These are phyloP conservation scores for Tenebrosternarchus preto DNA, from an alignment of 2,113 vertebrate genomes.

Conservation along the genomic window DNA sequence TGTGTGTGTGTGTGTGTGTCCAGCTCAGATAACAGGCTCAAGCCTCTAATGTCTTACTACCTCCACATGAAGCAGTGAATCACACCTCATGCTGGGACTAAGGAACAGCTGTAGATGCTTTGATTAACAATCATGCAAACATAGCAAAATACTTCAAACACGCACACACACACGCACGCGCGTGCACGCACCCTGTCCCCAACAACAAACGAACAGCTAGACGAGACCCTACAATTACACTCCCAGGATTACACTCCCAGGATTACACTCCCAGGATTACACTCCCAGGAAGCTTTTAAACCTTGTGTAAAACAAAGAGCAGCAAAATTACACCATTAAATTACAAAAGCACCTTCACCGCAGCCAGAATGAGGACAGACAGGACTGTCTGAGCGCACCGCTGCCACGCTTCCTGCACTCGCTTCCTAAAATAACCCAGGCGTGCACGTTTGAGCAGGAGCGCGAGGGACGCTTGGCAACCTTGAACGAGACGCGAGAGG, in stretches of 20 bases:
- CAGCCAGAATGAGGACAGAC: neutral
- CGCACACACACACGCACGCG: too few species aligned
- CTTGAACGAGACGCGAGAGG: conserved; percentile 56
- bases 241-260: too few species aligned
- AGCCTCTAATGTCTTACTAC: conserved; percentile 50
- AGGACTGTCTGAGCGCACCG: neutral
- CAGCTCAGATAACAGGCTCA: conserved; percentile 35
- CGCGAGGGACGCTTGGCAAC: conserved; percentile 54
- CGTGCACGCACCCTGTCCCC: too few species aligned
- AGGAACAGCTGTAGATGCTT: conserved; percentile 32
- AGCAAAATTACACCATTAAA: too few species aligned
- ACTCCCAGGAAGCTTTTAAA: too few species aligned
- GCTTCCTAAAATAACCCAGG: conserved; percentile 54
- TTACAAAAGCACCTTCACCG: too few species aligned
- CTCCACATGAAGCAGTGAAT: conserved; percentile 31
- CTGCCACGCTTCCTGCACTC: conserved; percentile 35
- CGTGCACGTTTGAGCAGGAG: conserved; percentile 20
- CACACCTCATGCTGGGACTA: neutral
- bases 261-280: too few species aligned
- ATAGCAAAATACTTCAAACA: neutral
- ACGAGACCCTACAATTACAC: too few species aligned
- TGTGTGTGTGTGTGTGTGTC: conserved; percentile 26
- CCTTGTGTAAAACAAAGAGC: too few species aligned
- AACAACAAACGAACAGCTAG: too few species aligned
- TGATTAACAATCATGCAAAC: neutral